Evolutionary conservation across 2,888 invertebrate species (phyloP), one percentile per base, ranked within the genome.

Genomic region (Aphidoletes aphidimyza): DNA sequence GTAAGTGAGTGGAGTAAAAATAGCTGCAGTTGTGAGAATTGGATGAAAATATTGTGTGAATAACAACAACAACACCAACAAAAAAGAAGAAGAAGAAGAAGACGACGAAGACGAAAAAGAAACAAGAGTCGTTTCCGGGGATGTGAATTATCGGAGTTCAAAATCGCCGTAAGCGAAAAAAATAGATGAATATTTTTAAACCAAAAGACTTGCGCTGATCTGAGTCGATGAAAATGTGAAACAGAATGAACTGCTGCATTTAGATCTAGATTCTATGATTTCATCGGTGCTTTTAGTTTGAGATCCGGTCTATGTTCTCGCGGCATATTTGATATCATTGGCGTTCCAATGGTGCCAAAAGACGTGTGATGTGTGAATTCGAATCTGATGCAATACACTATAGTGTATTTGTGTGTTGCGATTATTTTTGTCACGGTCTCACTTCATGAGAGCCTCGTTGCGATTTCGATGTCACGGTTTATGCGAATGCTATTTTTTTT

Each of bases 1-100:
- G 69, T 11, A 14, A 69, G 30, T n/a, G 69, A n/a, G n/a, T n/a
- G n/a, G n/a, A 69, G 69, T 69, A 69, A 69, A 69, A 69, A 69
- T 69, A 69, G 26, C 3, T 30, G 69, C 69, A 69, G 69, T 69
- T n/a, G n/a, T n/a, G n/a, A n/a, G 69, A 69, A 30, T 69, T 69
- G 30, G 14, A 69, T 26, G 3, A 0, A 54, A 5, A 26, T 8
- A n/a, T 42, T 42, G 42, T 9, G 42, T 14, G 42, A 42, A 42
- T 14, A 42, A 42, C 6, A 42, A 42, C 6, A n/a, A n/a, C n/a
- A n/a, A n/a, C n/a, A n/a, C n/a, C n/a, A n/a, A n/a, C n/a, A n/a
- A n/a, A n/a, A n/a, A n/a, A n/a, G n/a, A n/a, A n/a, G n/a, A n/a
- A n/a, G n/a, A n/a, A n/a, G n/a, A n/a, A n/a, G n/a, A n/a, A n/a